Percentiles rank a stretch among this genome's conserved stretches.
Evolutionary conservation across 2,113 vertebrate species (phyloP).

Genomic region (Phylloscopus whistleri): DNA sequence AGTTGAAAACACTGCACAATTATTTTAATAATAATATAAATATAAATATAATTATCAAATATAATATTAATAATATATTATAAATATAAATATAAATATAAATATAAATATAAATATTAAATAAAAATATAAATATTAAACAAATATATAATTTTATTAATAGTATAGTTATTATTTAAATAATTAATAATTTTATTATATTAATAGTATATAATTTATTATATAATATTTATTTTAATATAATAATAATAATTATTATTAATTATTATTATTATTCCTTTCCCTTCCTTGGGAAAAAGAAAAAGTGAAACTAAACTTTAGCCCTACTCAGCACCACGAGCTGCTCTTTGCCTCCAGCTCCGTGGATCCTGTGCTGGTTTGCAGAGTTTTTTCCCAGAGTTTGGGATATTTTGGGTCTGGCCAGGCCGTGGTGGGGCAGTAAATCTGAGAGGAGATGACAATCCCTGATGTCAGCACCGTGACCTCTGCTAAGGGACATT

Average conservation of each 20-base stretch:
- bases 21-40: background rate
- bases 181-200: too few species aligned
- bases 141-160: too few species aligned
- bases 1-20: background rate
- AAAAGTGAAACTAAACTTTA: slow-evolving; percentile 54
- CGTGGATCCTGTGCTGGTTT: background rate
- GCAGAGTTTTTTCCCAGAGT: background rate
- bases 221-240: too few species aligned
- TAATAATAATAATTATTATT: background rate
- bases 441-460: background rate
- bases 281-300: background rate
- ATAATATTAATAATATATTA: too few species aligned
- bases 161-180: background rate
- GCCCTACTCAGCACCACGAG: slow-evolving; percentile 8
- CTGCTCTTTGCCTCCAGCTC: background rate
- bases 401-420: background rate
- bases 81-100: too few species aligned
- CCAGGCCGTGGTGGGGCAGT: background rate
- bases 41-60: too few species aligned
- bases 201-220: too few species aligned
- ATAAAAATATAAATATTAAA: too few species aligned
- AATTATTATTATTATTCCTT: background rate
- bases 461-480: background rate
- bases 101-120: too few species aligned
- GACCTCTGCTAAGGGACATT: background rate